Percentiles rank a stretch among this genome's conserved stretches.
phyloP scores from a whole-genome alignment of 2,888 invertebrate genomes.

The Spilarctia lutea region DNA sequence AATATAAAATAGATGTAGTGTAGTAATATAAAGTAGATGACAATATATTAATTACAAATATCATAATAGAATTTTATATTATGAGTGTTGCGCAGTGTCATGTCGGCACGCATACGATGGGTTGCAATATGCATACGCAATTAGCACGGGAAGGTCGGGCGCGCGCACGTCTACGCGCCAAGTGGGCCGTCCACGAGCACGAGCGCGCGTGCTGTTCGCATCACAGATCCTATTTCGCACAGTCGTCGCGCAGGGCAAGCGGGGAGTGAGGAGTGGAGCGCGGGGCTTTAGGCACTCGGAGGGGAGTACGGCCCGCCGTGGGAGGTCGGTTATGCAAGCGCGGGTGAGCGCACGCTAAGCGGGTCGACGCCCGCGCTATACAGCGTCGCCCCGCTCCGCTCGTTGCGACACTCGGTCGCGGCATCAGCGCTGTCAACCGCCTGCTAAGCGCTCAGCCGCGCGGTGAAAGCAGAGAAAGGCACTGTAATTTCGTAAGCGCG shows the following conservation, averaged over 20 bases:
- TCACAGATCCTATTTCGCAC: constrained; percentile 79
- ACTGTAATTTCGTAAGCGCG: constrained; percentile 81
- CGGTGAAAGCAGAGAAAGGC: constrained; percentile 86
- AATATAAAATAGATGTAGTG: neutral
- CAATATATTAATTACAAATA: neutral
- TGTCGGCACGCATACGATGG: constrained; percentile 45
- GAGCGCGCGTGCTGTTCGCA: constrained; percentile 59
- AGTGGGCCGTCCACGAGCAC: constrained; percentile 59
- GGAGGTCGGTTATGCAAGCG: constrained; percentile 84
- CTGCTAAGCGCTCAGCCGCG: constrained; percentile 30
- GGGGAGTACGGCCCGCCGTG: constrained; percentile 62
- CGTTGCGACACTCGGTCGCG: constrained; percentile 73
- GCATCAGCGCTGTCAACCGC: constrained; percentile 52
- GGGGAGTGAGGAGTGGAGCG: constrained; percentile 34
- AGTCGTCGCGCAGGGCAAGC: constrained; percentile 41
- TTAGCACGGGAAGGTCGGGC: constrained; percentile 77
- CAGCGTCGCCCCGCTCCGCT: constrained; percentile 65
- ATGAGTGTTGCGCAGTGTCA: constrained; percentile 44
- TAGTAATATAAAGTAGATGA: neutral
- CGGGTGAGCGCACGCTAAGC: constrained; percentile 89
- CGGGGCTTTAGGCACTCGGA: constrained; percentile 38
- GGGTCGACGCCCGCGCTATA: constrained; percentile 88
- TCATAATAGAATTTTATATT: constrained; percentile 1
- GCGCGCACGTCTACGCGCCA: constrained; percentile 64
- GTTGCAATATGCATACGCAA: constrained; percentile 71